Conservation (phyloP, 2,797 vertebrate species). For the Coendou prehensilis region DNA sequence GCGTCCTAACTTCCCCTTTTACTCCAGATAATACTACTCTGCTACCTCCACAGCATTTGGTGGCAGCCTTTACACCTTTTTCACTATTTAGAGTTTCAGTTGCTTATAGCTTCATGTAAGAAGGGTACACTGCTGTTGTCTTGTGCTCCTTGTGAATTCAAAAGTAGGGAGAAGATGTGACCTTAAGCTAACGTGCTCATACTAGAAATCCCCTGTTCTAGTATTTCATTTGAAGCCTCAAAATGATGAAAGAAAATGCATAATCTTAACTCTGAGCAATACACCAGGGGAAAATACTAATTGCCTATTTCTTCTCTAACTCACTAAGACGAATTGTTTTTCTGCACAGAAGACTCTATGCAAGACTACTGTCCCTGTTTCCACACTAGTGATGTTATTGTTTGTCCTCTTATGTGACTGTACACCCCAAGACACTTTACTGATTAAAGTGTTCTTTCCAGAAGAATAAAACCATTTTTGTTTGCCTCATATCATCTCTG, state of each 20-base stretch:
- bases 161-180: background rate
- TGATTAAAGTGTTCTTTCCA: background rate
- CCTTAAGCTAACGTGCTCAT: conserved; percentile 3
- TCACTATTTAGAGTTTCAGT: background rate
- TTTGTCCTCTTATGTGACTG: background rate
- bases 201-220: conserved; percentile 23
- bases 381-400: background rate
- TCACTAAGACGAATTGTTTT: conserved; percentile 46
- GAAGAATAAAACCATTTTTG: background rate
- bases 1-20: background rate
- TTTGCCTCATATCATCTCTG: background rate
- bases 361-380: background rate
- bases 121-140: background rate
- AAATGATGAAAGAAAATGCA: conserved; percentile 55
- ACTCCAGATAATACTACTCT: background rate
- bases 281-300: background rate
- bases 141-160: conserved; percentile 10
- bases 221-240: conserved; percentile 55
- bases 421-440: background rate
- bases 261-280: conserved; percentile 58
- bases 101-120: background rate
- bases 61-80: background rate
- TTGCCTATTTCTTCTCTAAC: conserved; percentile 13
- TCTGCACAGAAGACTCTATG: background rate
- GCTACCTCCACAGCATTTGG: background rate